Percentiles rank a stretch among this genome's conserved stretches.
These are phyloP conservation scores for Fringilla coelebs DNA, from an alignment of 2,797 vertebrate species.

Conservation along the genomic window DNA sequence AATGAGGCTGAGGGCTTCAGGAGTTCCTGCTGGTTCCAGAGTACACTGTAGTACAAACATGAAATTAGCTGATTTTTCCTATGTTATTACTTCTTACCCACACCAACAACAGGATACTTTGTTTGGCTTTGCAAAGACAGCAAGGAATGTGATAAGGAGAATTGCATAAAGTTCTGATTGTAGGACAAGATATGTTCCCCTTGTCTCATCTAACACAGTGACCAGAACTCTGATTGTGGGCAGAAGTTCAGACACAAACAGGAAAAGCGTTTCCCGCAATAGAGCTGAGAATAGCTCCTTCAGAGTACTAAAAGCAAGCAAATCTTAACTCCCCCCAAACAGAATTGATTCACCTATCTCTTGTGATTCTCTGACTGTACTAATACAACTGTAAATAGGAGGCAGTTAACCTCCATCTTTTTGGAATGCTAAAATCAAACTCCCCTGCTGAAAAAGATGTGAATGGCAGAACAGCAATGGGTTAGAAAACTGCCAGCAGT, in stretches of 20 bases:
- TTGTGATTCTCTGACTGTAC: neutral
- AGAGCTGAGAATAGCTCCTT: neutral
- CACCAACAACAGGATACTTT: neutral
- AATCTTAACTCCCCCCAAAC: neutral
- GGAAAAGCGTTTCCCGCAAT: neutral
- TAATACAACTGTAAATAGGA: neutral
- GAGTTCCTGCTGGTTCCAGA: neutral
- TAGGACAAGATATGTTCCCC: neutral
- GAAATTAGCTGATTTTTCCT: neutral
- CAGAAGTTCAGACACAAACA: conserved; percentile 1
- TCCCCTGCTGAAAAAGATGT: neutral
- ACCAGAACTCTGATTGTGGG: neutral
- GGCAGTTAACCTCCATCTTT: neutral
- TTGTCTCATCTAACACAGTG: neutral
- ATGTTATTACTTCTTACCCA: neutral
- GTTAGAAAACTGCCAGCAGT: neutral
- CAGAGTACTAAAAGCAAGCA: neutral
- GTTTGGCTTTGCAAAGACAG: neutral
- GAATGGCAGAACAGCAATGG: fast-evolving
- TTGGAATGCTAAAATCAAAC: neutral
- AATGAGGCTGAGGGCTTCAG: neutral
- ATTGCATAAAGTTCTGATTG: neutral
- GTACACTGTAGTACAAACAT: neutral
- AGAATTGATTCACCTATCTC: neutral
- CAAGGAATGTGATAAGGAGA: neutral